Base-by-base conservation (phyloP, 2,797 vertebrate genomes). In the Sebastes minor region DNA sequence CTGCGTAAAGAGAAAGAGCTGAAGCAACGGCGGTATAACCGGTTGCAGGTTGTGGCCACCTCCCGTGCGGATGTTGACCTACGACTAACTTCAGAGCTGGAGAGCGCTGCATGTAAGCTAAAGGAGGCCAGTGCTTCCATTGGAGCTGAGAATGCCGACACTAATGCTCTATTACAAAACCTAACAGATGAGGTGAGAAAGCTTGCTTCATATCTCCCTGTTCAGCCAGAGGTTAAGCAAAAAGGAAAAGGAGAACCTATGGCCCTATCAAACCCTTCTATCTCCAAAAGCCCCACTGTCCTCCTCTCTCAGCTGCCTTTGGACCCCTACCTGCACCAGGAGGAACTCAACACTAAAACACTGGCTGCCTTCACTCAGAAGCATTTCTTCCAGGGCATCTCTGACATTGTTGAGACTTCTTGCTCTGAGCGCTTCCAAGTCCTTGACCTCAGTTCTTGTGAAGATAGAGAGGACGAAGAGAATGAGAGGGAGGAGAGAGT, bases 291-390 rank as follows among this genome's bases (percentile, higher is more conserved):
- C 4, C 53, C 83, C 0, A 49, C 90, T 12, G 89, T 96, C 46
- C 94, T 99, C 78, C 91, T 98, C 62, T 97, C 96, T 68, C 97
- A 96, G 8, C 87, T 97, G 79, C 71, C 95, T 64, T 85, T 98
- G 90, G 95, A 96, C 76, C 88, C 93, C 0, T 99, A 97, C 67
- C 91, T 99, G 28, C 92, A 92, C 33, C 95, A 95, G 70, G 97
- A 98, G 89, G 97, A 97, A 60, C 91, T 94, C 81, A 96, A 95
- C 91, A 98, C 97, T 3, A 96, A 96, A 88, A 95, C 95, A 1
- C 91, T 99, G 22, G 79, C 93, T 2, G 85, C 91, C 1, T 96
- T 96, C 76, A 93, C 97, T 1, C 96, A 95, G 84, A 96, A 89
- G 0, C 90, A 95, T 74, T 97, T 97, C 84, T 96, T 93, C 85